These are phyloP conservation scores for Metridium senile DNA, from an alignment of 92 coral and sea anemone genomes.

Conservation along the genomic window DNA sequence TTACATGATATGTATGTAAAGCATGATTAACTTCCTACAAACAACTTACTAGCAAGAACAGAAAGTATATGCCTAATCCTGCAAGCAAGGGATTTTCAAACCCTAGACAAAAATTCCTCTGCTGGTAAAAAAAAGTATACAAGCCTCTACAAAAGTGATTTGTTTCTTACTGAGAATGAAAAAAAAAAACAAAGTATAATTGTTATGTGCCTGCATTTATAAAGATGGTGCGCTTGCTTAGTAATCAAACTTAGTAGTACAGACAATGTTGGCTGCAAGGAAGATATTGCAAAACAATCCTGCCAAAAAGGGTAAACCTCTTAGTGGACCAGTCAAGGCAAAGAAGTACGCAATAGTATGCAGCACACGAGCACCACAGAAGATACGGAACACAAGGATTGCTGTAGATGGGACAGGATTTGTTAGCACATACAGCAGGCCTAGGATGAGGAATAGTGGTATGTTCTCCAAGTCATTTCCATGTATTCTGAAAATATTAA, in stretches of 20 bases:
- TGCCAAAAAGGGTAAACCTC: conserved; percentile 24
- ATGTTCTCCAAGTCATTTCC: conserved; percentile 92
- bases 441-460: conserved; percentile 68
- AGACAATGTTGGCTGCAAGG: conserved; percentile 31
- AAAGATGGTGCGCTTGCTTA: neutral
- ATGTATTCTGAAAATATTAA: conserved; percentile 55
- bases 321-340: neutral
- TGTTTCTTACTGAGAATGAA: neutral
- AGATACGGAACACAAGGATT: conserved; percentile 72
- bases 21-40: too few relatives aligned
- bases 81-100: too few relatives aligned
- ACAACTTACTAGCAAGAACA: too few relatives aligned
- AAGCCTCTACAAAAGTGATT: too few relatives aligned
- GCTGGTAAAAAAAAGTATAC: too few relatives aligned
- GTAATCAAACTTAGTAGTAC: conserved; percentile 8
- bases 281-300: conserved; percentile 37
- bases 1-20: too few relatives aligned
- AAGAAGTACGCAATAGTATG: conserved; percentile 68
- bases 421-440: conserved; percentile 62
- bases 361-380: conserved; percentile 64
- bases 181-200: too few relatives aligned
- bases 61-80: too few relatives aligned
- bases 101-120: too few relatives aligned
- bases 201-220: too few relatives aligned
- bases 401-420: conserved; percentile 56